phyloP scores from a whole-genome alignment of 1,140 invertebrate species.

The Drosophila paulistorum region DNA sequence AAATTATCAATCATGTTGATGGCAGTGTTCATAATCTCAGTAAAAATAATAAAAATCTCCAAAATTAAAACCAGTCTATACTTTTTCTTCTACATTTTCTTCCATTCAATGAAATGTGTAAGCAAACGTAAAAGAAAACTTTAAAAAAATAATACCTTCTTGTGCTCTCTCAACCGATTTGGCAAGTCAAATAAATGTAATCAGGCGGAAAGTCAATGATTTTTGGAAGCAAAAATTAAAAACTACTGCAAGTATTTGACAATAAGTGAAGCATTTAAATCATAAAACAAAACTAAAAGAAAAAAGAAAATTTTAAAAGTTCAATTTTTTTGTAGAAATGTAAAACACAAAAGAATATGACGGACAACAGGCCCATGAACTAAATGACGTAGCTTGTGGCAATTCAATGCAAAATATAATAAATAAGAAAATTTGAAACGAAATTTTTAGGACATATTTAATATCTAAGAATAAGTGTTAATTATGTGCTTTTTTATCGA shows the following conservation, averaged over 20 bases:
- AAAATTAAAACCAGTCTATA: background rate
- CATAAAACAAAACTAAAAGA: too few species aligned
- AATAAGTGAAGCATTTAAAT: background rate
- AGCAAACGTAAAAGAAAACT: background rate
- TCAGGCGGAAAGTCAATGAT: conserved; percentile 8
- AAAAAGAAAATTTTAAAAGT: too few species aligned
- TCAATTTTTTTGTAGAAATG: too few species aligned
- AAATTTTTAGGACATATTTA: too few species aligned
- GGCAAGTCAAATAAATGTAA: background rate
- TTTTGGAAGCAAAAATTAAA: background rate
- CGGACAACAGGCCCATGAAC: too few species aligned
- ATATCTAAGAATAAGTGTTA: too few species aligned
- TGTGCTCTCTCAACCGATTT: background rate
- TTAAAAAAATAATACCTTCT: background rate
- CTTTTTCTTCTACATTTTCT: background rate
- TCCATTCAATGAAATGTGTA: background rate
- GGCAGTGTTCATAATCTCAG: background rate
- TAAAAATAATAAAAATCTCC: background rate
- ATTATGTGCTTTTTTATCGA: too few species aligned
- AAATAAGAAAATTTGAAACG: too few species aligned
- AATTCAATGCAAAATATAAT: too few species aligned
- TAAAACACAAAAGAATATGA: too few species aligned
- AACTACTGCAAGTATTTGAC: background rate
- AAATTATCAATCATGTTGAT: background rate
- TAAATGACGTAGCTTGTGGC: too few species aligned